phyloP scores from a whole-genome alignment of 2,888 invertebrate species.

The Scaptodrosophila latifasciaeformis region DNA sequence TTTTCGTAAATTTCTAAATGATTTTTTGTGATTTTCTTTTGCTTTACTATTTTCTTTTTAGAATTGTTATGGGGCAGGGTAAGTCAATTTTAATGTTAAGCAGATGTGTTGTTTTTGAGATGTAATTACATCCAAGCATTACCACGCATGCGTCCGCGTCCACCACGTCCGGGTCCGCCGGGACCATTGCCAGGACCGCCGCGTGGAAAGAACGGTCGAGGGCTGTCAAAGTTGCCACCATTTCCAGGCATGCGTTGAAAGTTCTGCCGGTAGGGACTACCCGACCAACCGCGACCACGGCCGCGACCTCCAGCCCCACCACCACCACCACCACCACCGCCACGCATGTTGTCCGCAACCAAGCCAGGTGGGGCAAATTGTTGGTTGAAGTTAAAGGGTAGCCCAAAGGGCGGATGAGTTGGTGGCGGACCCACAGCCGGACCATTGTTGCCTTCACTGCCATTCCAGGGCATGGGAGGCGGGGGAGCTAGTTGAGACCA shows the following conservation, averaged over 20 bases:
- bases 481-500: constrained; percentile 66
- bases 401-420: too few relatives aligned
- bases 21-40: too few relatives aligned
- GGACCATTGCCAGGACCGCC: constrained; percentile 51
- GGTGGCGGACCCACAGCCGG: constrained; percentile 40
- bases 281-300: constrained; percentile 58
- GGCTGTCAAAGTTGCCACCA: constrained; percentile 39
- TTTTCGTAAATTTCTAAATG: too few relatives aligned
- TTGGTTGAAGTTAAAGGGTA: constrained; percentile 35
- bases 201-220: constrained; percentile 46
- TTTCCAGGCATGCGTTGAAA: constrained; percentile 54
- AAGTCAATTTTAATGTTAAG: too few relatives aligned
- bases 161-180: constrained; percentile 64
- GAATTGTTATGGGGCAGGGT: too few relatives aligned
- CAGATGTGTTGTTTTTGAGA: too few relatives aligned
- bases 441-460: constrained; percentile 40
- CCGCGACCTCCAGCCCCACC: too few relatives aligned
- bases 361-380: constrained; percentile 59
- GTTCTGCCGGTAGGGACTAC: constrained; percentile 57
- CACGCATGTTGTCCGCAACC: constrained; percentile 49
- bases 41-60: too few relatives aligned
- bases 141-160: constrained; percentile 71
- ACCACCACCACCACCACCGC: too few relatives aligned
- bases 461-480: constrained; percentile 55
- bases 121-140: constrained; percentile 70